Base-by-base conservation (phyloP, 2,888 invertebrate species). In the Drosophila planitibia region DNA sequence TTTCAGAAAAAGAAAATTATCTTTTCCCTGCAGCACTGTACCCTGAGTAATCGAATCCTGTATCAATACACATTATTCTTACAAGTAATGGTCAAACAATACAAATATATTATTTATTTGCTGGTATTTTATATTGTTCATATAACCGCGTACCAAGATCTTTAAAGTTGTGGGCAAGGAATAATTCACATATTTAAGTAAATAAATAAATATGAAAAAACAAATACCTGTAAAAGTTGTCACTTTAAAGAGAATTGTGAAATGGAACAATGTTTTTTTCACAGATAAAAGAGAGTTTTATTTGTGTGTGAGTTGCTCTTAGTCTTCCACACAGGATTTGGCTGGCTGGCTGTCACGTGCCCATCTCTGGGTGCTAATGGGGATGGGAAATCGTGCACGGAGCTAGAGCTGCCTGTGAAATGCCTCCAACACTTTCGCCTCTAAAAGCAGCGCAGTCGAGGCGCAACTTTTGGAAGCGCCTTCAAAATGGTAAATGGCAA, bases 281-380 rank as follows among this genome's bases (percentile, higher is more conserved):
- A 14, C 1, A 12, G 37, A 39, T 25, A 9, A 30, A 28, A 22
- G 14, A 3, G 28, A 32, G 35, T 28, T 39, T 59, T 54, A 39
- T 57, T 51, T 33, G 3, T 28, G 58, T 54, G 32, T 33, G n/a
- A n/a, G 19, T 33, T 37, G 32, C 35, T 22, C 16, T n/a, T 54
- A 35, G 19, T 25, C 41, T 12, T 64, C 60, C 57, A 59, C 39
- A 65, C 73, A 25, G 47, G 22, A 47, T 47, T 25, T 16, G 68
- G 65, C 60, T 65, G 61, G 49, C 58, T 51, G 59, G 66, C 61
- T 67, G 74, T 76, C 84, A 84, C 85, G 89, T 82, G 69, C 60
- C 69, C 89, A 83, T 72, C 89, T 57, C 86, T 70, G 62, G 63
- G 54, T 64, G 78, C 66, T 77, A 81, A 80, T 77, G 66, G 71